Percentiles rank a stretch among this genome's conserved stretches.
These are phyloP conservation scores for Spodoptera picta DNA, from an alignment of 2,888 invertebrate genomes.

Conservation along the genomic window DNA sequence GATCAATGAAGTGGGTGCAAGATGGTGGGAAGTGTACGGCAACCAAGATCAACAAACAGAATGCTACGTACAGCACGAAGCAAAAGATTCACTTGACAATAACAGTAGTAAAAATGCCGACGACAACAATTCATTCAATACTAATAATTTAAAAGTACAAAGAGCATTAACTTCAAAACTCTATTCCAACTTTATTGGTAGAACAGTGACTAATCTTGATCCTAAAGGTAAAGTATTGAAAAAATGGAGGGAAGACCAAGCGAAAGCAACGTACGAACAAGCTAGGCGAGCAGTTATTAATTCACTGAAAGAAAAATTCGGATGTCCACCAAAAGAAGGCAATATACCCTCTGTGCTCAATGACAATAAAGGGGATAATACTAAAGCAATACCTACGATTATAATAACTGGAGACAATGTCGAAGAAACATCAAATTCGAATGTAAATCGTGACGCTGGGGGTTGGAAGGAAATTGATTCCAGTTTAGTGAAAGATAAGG, in stretches of 20 bases:
- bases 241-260: slow-evolving; percentile 80
- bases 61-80: slow-evolving; percentile 51
- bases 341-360: slow-evolving; percentile 63
- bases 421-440: slow-evolving; percentile 84
- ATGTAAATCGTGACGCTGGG: slow-evolving; percentile 70
- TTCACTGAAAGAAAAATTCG: slow-evolving; percentile 82
- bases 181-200: slow-evolving; percentile 55
- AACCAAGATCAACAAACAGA: slow-evolving; percentile 31
- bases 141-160: slow-evolving; percentile 56
- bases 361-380: slow-evolving; percentile 69
- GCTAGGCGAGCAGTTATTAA: slow-evolving; percentile 80
- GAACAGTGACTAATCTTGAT: slow-evolving; percentile 55
- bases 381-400: slow-evolving; percentile 69
- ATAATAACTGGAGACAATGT: slow-evolving; percentile 80
- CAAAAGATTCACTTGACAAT: slow-evolving; percentile 35
- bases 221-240: slow-evolving; percentile 77
- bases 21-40: slow-evolving; percentile 77
- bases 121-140: slow-evolving; percentile 66
- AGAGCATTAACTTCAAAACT: slow-evolving; percentile 60
- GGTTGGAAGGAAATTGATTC: slow-evolving; percentile 59
- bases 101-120: slow-evolving; percentile 23
- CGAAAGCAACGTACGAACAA: slow-evolving; percentile 76
- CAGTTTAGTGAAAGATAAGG: slow-evolving; percentile 63
- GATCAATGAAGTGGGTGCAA: slow-evolving; percentile 69
- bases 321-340: slow-evolving; percentile 54